These are phyloP conservation scores for Lerista edwardsae DNA, from an alignment of 2,797 vertebrate species.

Conservation along the genomic window DNA sequence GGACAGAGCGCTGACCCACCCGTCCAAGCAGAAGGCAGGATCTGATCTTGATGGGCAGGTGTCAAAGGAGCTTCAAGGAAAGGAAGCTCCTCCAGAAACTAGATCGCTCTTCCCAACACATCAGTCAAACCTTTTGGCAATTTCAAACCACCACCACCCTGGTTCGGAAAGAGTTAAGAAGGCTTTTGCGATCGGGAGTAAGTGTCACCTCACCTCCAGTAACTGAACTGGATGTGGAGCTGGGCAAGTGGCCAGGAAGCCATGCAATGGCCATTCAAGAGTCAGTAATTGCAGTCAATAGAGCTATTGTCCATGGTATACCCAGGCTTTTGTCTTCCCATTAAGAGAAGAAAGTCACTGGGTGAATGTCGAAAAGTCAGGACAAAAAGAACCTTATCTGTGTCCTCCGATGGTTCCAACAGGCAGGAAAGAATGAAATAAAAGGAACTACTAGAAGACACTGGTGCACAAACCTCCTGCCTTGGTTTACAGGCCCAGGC, in stretches of 20 bases:
- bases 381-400: constrained; percentile 61
- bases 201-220: too few relatives aligned
- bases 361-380: constrained; percentile 49
- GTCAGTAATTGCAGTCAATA: constrained; percentile 55
- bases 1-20: neutral
- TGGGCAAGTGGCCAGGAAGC: neutral
- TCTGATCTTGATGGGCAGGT: neutral
- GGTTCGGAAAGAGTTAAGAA: neutral
- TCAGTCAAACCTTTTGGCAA: neutral
- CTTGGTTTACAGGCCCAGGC: fast-evolving
- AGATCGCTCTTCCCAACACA: too few relatives aligned
- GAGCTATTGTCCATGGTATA: constrained; percentile 57
- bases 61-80: neutral
- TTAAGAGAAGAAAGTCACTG: constrained; percentile 55
- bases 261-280: constrained; percentile 31
- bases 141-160: neutral
- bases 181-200: too few relatives aligned
- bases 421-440: constrained; percentile 44
- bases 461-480: neutral
- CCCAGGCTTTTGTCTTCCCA: constrained; percentile 66
- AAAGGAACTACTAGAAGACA: constrained; percentile 25
- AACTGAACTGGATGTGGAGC: neutral
- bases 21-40: neutral
- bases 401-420: constrained; percentile 47
- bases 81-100: neutral